These are phyloP conservation scores for Acrossocheilus fasciatus DNA, from an alignment of 2,797 vertebrate species.

Conservation along the genomic window DNA sequence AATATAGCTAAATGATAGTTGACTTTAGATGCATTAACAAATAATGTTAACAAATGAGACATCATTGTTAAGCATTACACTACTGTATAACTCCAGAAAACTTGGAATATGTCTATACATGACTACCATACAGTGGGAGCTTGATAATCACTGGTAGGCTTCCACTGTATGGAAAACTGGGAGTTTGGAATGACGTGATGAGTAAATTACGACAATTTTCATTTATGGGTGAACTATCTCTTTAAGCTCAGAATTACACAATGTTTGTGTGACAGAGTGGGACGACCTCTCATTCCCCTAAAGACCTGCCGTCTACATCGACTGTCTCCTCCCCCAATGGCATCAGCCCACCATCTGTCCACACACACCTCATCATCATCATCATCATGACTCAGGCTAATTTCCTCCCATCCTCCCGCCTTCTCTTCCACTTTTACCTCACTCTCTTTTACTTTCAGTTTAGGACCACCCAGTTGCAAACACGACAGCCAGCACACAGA, in stretches of 20 bases:
- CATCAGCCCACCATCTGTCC: conserved; percentile 58
- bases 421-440: neutral
- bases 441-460: neutral
- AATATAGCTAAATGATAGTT: too few relatives aligned
- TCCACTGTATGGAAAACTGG: neutral
- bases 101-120: neutral
- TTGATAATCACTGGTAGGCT: neutral
- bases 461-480: conserved; percentile 29
- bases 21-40: neutral
- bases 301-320: conserved; percentile 25
- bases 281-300: conserved; percentile 10
- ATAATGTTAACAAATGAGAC: neutral
- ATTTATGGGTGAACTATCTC: neutral
- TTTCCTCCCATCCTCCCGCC: conserved; percentile 22
- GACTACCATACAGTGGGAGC: neutral
- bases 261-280: neutral
- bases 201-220: neutral
- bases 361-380: conserved; percentile 42
- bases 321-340: conserved; percentile 30
- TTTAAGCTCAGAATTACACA: conserved; percentile 28
- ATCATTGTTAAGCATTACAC: neutral
- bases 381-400: conserved; percentile 59
- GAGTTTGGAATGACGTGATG: neutral
- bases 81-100: neutral
- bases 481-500: neutral